A percentile compares a stretch with the other conserved stretches of the same genome.
Conservation (phyloP, 2,888 invertebrate genomes). For the Ceriagrion tenellum region DNA sequence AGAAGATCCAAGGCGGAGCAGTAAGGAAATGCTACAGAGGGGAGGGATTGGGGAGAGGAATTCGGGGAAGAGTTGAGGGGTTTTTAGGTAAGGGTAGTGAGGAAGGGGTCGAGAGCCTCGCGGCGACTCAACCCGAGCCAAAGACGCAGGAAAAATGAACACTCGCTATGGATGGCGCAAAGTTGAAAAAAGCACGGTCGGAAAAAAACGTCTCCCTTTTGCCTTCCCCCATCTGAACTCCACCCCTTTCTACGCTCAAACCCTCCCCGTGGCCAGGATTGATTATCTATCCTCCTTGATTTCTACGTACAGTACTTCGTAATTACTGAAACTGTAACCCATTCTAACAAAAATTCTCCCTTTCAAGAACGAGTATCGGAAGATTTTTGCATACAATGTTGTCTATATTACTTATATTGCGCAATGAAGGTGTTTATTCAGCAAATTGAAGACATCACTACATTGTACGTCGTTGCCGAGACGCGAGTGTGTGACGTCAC, state of each 20-base stretch:
- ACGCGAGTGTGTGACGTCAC: no score
- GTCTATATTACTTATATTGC: no score
- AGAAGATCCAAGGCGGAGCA: background rate
- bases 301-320: no score
- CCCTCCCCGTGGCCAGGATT: background rate
- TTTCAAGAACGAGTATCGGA: no score
- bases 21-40: background rate
- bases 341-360: no score
- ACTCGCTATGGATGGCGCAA: background rate
- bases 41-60: background rate
- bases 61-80: background rate
- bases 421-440: no score
- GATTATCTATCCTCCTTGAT: no score
- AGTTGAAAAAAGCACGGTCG: background rate
- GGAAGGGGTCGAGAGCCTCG: conserved; percentile 37
- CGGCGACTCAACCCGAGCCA: conserved; percentile 23
- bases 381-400: no score
- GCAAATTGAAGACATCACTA: no score
- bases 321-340: no score
- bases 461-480: no score
- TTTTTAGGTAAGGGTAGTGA: background rate
- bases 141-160: conserved; percentile 21
- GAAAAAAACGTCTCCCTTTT: background rate
- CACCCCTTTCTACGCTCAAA: background rate
- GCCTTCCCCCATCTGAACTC: background rate